These are phyloP conservation scores for Eubasilissa splendida DNA, from an alignment of 2,888 invertebrate genomes.

Conservation along the genomic window DNA sequence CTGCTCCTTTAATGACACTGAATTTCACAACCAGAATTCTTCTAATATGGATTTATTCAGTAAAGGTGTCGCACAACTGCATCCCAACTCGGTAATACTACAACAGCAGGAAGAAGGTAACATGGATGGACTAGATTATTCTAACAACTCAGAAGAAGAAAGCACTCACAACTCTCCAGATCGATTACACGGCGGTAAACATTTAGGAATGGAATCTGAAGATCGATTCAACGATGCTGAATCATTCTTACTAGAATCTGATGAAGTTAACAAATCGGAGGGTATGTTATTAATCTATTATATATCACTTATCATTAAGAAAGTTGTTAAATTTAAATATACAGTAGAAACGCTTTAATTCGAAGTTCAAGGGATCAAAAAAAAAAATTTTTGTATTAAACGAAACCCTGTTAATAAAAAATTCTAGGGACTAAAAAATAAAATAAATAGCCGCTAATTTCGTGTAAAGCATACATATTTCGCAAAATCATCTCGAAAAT, in stretches of 20 bases:
- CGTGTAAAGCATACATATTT: no score
- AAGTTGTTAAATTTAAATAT: no score
- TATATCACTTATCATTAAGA: background rate
- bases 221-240: slow-evolving; percentile 85
- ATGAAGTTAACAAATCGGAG: slow-evolving; percentile 65
- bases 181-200: slow-evolving; percentile 44
- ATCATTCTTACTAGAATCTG: slow-evolving; percentile 82
- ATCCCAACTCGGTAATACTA: slow-evolving; percentile 57
- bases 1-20: slow-evolving; percentile 25
- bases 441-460: no score
- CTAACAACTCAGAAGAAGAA: slow-evolving; percentile 38
- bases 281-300: slow-evolving; percentile 21
- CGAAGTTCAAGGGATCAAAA: no score
- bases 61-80: slow-evolving; percentile 58
- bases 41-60: slow-evolving; percentile 40
- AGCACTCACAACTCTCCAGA: slow-evolving; percentile 38
- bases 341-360: no score
- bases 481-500: no score
- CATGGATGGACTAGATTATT: slow-evolving; percentile 41
- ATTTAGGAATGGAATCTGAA: slow-evolving; percentile 63
- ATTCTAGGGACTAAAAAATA: no score
- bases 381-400: no score
- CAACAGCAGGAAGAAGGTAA: slow-evolving; percentile 44
- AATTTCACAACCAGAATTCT: slow-evolving; percentile 31
- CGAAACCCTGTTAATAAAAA: no score